These are phyloP conservation scores for Sarcophaga bullata DNA, from an alignment of 1,140 invertebrate genomes.

Conservation along the genomic window DNA sequence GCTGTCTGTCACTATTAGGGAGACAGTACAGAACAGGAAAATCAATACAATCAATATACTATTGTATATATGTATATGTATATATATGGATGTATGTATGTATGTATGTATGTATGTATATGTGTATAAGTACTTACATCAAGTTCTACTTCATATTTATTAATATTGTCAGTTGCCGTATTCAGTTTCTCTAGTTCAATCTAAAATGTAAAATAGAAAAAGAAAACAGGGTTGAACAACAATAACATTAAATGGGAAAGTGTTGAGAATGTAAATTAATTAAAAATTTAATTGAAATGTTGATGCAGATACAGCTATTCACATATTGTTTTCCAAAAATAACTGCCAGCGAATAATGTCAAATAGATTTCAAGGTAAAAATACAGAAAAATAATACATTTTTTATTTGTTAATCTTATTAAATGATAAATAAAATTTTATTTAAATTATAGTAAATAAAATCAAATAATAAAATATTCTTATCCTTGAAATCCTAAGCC, in stretches of 20 bases:
- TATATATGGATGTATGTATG: no score
- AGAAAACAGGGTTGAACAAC: constrained; percentile 6
- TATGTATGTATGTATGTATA: background rate
- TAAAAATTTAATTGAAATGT: constrained; percentile 27
- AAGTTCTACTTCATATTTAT: constrained; percentile 91
- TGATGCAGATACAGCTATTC: background rate
- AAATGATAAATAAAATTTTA: no score
- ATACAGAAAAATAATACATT: no score
- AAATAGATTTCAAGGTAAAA: background rate
- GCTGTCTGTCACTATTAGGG: no score
- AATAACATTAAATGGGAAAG: background rate
- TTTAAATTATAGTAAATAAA: no score
- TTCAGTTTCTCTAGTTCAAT: constrained; percentile 95
- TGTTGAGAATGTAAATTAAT: background rate
- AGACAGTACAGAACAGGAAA: constrained; percentile 18
- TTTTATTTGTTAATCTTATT: no score
- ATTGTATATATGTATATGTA: background rate
- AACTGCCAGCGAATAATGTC: background rate
- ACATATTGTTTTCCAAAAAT: background rate
- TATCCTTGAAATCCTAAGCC: no score
- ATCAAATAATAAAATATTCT: no score
- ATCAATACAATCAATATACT: background rate
- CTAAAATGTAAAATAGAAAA: constrained; percentile 67
- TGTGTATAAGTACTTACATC: constrained; percentile 78
- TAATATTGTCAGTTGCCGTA: constrained; percentile 94